Conservation (phyloP, 2,113 vertebrate genomes). For the Choloepus hoffmanni region DNA sequence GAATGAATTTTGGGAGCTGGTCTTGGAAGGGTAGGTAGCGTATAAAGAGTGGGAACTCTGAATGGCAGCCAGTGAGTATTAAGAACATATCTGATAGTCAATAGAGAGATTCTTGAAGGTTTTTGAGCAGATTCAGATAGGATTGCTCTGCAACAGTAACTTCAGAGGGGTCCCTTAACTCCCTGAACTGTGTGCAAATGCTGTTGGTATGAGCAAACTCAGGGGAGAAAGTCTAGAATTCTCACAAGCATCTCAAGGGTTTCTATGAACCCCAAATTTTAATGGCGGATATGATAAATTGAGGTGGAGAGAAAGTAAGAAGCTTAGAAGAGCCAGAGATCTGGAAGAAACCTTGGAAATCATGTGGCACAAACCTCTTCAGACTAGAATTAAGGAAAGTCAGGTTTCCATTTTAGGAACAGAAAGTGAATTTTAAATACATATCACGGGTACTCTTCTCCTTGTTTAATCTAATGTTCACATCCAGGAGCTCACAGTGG, state of each 20-base stretch:
- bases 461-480: background rate
- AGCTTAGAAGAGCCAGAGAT: background rate
- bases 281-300: background rate
- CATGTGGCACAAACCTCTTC: background rate
- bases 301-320: background rate
- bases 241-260: background rate
- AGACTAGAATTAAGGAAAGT: background rate
- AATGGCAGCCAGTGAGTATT: background rate
- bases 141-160: background rate
- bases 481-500: background rate
- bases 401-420: background rate
- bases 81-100: background rate
- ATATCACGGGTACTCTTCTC: background rate
- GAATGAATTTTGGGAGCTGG: background rate
- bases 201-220: background rate
- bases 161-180: background rate
- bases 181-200: background rate
- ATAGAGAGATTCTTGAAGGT: background rate
- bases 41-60: background rate
- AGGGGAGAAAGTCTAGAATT: background rate
- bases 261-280: background rate
- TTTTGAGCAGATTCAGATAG: background rate
- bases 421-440: background rate
- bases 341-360: background rate
- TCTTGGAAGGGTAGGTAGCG: background rate